Evolutionary conservation across 2,113 vertebrate genomes (phyloP).

Genomic region (Eulemur macaco): DNA sequence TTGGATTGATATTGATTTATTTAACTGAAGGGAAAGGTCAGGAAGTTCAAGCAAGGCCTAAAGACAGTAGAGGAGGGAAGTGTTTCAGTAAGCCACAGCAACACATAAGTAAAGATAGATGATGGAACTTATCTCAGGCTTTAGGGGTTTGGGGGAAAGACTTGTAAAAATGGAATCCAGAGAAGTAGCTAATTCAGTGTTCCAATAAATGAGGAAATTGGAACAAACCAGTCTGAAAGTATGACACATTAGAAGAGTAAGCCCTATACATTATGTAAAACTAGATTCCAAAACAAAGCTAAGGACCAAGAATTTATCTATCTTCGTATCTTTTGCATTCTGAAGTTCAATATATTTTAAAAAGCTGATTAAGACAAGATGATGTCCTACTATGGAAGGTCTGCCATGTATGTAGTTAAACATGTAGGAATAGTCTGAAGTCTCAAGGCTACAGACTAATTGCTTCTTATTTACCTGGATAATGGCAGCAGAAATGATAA

Average conservation of each 20-base stretch:
- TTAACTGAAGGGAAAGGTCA: not conserved
- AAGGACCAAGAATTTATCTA: not conserved
- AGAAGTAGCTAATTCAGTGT: not conserved
- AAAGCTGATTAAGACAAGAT: not conserved
- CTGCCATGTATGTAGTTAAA: not conserved
- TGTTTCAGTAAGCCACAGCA: not conserved
- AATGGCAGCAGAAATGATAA: not conserved
- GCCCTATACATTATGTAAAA: not conserved
- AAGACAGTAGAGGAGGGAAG: not conserved
- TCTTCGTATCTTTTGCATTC: not conserved
- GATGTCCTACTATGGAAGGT: not conserved
- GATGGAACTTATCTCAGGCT: not conserved
- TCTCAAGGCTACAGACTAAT: not conserved
- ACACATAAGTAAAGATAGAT: not conserved
- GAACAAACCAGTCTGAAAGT: not conserved
- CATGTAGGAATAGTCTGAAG: not conserved
- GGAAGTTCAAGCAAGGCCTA: not conserved
- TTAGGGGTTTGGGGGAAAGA: not conserved
- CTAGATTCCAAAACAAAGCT: not conserved
- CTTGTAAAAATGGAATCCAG: not conserved
- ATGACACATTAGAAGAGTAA: not conserved
- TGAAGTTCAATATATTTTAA: conserved; percentile 1
- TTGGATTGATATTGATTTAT: not conserved
- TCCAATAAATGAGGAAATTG: not conserved
- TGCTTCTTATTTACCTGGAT: not conserved